phyloP scores from a whole-genome alignment of 2,113 vertebrate genomes.

The Varanus salvator region DNA sequence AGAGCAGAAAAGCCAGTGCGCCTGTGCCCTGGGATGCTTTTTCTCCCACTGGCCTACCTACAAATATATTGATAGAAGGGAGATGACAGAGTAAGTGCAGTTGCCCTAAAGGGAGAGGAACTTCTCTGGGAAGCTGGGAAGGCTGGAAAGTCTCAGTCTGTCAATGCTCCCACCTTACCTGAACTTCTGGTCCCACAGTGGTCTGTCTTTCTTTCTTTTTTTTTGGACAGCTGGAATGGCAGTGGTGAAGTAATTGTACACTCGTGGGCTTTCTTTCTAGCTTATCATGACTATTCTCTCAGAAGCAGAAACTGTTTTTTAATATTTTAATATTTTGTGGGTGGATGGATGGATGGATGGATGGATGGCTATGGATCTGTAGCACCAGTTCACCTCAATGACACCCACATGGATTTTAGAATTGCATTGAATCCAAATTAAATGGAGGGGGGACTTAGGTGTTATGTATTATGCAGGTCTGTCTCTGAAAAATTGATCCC shows the following conservation, averaged over 20 bases:
- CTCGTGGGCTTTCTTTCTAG: neutral
- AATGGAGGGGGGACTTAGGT: neutral
- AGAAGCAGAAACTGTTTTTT: neutral
- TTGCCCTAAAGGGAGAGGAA: neutral
- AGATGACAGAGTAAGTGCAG: neutral
- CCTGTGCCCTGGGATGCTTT: neutral
- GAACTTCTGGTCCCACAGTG: conserved; percentile 36
- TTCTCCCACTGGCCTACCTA: neutral
- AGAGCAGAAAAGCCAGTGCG: neutral
- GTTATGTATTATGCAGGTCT: neutral
- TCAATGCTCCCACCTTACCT: conserved; percentile 34
- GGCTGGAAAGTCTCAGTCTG: neutral
- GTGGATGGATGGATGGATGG: no score
- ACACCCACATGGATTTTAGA: neutral
- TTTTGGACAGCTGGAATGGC: conserved; percentile 72
- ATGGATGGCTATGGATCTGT: neutral
- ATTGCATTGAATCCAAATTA: neutral
- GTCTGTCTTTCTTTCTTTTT: conserved; percentile 43
- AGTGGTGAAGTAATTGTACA: conserved; percentile 66
- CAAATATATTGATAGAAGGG: neutral
- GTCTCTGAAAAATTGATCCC: neutral
- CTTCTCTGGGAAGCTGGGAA: neutral
- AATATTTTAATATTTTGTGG: neutral
- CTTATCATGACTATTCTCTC: neutral
- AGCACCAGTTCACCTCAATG: neutral